Evolutionary conservation across 1,140 invertebrate species (phyloP), one percentile per base, ranked within the genome.

Genomic region (Sinonovacula constricta): DNA sequence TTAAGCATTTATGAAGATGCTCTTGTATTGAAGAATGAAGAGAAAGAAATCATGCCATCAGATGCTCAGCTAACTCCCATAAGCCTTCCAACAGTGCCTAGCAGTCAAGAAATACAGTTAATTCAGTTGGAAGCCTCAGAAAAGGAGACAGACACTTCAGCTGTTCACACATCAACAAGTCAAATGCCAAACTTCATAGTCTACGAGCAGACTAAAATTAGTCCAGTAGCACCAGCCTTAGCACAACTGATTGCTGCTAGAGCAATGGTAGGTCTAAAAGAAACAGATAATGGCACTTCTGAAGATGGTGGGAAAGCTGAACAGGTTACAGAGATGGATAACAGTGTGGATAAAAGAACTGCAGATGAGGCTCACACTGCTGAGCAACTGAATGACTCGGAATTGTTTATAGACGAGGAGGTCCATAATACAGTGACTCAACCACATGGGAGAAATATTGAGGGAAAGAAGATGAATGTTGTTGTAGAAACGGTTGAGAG

Each of bases 1-100:
- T 69, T 90, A 2, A 90, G 89, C 80, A 82, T 90, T 54, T 89
- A 89, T 77, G 88, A 90, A 65, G 85, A 85, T 63, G 67, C 69
- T 30, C 36, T 18, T 39, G n/a, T 28, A 28, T 22, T 15, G 2
- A n/a, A 28, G 10, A 59, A 3, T 59, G 56, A 59, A 22, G 56
- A 59, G 28, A 28, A 59, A 24, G 28, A 59, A 7, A n/a, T n/a
- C n/a, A n/a, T n/a, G n/a, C n/a, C n/a, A n/a, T n/a, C n/a, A n/a
- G n/a, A n/a, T n/a, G n/a, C n/a, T n/a, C n/a, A n/a, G n/a, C n/a
- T n/a, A n/a, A n/a, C n/a, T n/a, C n/a, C n/a, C n/a, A n/a, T n/a
- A n/a, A n/a, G n/a, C n/a, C n/a, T n/a, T n/a, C 39, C 39, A 18
- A 45, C 7, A 10, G 18, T 45, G 7, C 7, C 7, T 10, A 45